Conservation (phyloP, 2,888 invertebrate genomes). For the Pachycephus smyrnensis region DNA sequence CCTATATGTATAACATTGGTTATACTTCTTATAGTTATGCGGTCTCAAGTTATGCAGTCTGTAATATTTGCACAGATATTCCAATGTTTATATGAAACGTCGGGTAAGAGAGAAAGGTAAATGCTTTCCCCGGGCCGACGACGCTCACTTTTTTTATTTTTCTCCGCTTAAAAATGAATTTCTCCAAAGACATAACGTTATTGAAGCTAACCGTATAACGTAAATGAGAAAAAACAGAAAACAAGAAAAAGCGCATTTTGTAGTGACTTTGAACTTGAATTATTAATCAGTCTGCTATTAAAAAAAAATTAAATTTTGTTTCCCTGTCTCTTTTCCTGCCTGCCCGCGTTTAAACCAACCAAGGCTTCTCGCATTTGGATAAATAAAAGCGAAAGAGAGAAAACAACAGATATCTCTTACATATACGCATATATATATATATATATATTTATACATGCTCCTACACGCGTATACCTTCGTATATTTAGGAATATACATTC, state of each 20-base stretch:
- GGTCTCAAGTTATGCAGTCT: not conserved
- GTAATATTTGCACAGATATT: not conserved
- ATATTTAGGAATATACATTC: not conserved
- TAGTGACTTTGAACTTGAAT: not conserved
- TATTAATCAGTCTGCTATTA: not conserved
- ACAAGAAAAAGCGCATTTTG: not conserved
- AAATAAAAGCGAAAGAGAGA: not conserved
- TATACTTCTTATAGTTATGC: not conserved
- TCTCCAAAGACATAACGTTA: not conserved
- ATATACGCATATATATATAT: not conserved
- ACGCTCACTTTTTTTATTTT: not conserved
- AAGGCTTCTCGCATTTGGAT: not conserved
- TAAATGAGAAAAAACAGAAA: not conserved
- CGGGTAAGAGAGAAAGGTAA: not conserved
- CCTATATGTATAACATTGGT: not conserved
- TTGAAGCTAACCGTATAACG: not conserved
- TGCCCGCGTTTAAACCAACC: not conserved
- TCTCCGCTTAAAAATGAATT: not conserved
- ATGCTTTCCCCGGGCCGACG: not conserved
- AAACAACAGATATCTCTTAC: not conserved
- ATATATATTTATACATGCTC: not conserved
- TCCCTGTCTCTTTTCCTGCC: not conserved
- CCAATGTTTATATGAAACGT: not conserved
- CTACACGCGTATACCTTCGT: not conserved
- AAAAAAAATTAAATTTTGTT: not conserved